A percentile compares a stretch with the other conserved stretches of the same genome.
Evolutionary conservation across 2,113 vertebrate genomes (phyloP).

Genomic region (Mystacornis crossleyi): DNA sequence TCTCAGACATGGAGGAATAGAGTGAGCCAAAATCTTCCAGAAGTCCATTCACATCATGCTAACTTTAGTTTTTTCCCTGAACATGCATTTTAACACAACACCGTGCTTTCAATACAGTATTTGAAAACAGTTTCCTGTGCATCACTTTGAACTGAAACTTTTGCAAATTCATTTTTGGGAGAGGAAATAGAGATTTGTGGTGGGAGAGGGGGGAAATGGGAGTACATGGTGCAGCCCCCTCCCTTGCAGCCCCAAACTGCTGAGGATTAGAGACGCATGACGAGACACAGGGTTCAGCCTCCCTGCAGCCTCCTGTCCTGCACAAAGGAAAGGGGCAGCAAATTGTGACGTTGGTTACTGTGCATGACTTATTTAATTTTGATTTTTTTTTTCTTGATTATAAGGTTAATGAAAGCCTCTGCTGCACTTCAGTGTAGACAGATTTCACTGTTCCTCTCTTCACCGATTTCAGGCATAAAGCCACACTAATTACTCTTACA

Average conservation of each 20-base stretch:
- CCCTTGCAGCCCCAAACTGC: background rate
- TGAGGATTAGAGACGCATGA: background rate
- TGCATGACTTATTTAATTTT: background rate
- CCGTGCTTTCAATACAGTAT: background rate
- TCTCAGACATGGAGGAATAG: accelerated
- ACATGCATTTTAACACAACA: background rate
- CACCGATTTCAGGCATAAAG: background rate
- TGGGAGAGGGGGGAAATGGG: accelerated
- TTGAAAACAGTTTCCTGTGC: background rate
- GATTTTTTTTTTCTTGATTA: background rate
- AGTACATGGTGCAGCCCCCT: background rate
- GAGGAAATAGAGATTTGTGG: accelerated
- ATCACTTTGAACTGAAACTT: background rate
- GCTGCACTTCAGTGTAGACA: background rate
- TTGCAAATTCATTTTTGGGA: background rate
- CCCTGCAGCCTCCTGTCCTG: background rate
- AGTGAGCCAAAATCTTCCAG: background rate
- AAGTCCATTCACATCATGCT: background rate
- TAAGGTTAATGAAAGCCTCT: constrained; percentile 12
- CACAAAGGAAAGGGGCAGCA: background rate
- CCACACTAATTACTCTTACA: constrained; percentile 9
- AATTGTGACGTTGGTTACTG: background rate
- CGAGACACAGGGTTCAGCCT: background rate
- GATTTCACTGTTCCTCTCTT: background rate
- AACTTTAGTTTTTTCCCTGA: background rate